phyloP scores from a whole-genome alignment of 53 echinoderm and acorn worm species.

The Holothuria scabra region DNA sequence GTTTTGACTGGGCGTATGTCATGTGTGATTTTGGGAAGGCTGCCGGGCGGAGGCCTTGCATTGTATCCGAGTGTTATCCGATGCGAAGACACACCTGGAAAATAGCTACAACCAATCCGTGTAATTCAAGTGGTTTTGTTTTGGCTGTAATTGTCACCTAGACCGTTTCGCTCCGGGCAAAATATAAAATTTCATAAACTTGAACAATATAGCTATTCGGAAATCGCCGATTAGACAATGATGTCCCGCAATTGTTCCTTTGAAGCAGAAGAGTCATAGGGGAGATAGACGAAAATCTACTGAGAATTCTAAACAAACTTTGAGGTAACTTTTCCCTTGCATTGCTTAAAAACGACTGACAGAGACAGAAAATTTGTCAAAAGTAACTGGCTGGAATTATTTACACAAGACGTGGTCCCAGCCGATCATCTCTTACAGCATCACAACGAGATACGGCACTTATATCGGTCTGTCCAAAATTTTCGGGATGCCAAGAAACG shows the following conservation, averaged over 20 bases:
- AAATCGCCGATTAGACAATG: slow-evolving; percentile 45
- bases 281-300: slow-evolving; percentile 15
- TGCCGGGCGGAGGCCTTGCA: slow-evolving; percentile 41
- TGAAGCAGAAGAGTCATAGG: slow-evolving; percentile 18
- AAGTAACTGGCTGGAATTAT: too few species aligned
- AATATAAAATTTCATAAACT: slow-evolving; percentile 38
- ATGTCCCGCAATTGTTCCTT: slow-evolving; percentile 19
- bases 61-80: slow-evolving; percentile 24
- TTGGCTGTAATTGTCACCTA: slow-evolving; percentile 39
- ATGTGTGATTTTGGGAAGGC: slow-evolving; percentile 1
- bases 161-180: slow-evolving; percentile 11
- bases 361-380: background rate
- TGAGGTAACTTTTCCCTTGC: slow-evolving; percentile 40
- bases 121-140: slow-evolving; percentile 35
- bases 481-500: too few species aligned
- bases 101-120: slow-evolving; percentile 30
- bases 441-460: too few species aligned
- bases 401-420: too few species aligned
- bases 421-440: too few species aligned
- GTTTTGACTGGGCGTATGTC: slow-evolving; percentile 13
- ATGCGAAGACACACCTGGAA: slow-evolving; percentile 38
- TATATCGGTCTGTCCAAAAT: too few species aligned
- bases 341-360: background rate
- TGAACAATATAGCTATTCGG: slow-evolving; percentile 45
- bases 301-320: slow-evolving; percentile 44